Evolutionary conservation across 2,888 invertebrate species (phyloP), one percentile per base, ranked within the genome.

Genomic region (Athetis lepigone): DNA sequence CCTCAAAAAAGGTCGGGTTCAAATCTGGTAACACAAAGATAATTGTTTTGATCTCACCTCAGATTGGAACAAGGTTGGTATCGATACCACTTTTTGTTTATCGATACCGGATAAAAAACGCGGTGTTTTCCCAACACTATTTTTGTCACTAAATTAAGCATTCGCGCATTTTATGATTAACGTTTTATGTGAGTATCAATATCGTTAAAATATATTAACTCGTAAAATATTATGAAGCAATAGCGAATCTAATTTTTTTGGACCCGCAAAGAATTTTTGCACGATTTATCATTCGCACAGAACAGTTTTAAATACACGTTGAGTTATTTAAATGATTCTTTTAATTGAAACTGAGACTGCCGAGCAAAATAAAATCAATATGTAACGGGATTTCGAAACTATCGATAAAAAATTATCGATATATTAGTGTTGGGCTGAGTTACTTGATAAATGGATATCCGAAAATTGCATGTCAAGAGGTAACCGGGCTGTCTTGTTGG

Each of bases 401-500:
- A n/a, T n/a, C 57, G 47, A 2, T 47, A 55, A 52, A 49, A 67
- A 71, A 75, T 50, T 79, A 77, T 79, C 88, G 82, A 79, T 79
- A 74, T 80, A 76, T 84, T 79, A 77, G 87, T 82, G 73, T 64
- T 75, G 80, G 80, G 67, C 75, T 66, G 54, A 33, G 58, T 40
- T 59, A 73, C 83, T 87, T 94, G 92, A 93, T 92, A 90, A 93
- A 93, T 93, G 92, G 88, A 87, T 84, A 85, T 82, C 89, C 92
- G 88, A 93, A 94, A 94, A 94, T 94, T 94, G 93, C 93, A 92
- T 90, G 94, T 94, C 94, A 93, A 89, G 81, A 90, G 87, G 89
- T 91, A 93, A 93, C 91, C 83, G 88, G 85, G 85, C 88, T 89
- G 92, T 90, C 93, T 83, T 81, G 74, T 81, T 75, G 80, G 83